Percentiles rank a stretch among this genome's conserved stretches.
Conservation (phyloP, 1,140 invertebrate species). For the Trichogramma pretiosum region DNA sequence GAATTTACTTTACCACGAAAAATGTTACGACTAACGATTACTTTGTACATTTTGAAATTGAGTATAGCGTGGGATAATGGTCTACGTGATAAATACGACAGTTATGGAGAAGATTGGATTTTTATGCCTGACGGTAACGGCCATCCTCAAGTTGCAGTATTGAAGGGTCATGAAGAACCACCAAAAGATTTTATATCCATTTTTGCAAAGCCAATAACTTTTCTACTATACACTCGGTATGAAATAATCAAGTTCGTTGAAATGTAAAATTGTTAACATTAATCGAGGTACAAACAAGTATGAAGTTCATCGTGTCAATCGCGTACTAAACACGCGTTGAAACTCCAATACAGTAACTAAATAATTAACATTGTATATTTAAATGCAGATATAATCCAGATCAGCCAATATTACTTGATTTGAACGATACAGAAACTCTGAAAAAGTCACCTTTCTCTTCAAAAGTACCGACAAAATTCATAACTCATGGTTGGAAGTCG, state of each 20-base stretch:
- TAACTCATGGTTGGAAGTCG: slow-evolving; percentile 69
- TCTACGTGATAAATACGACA: slow-evolving; percentile 35
- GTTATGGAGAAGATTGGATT: slow-evolving; percentile 55
- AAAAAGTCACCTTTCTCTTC: slow-evolving; percentile 47
- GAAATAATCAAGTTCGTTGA: too few species aligned
- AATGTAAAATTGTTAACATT: too few species aligned
- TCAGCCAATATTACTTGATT: slow-evolving; percentile 31
- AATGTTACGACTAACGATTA: too few species aligned
- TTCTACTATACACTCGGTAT: slow-evolving; percentile 40
- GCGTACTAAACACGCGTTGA: too few species aligned
- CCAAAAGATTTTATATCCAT: too few species aligned
- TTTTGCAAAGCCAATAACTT: slow-evolving; percentile 30
- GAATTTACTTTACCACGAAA: too few species aligned
- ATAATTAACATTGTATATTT: too few species aligned
- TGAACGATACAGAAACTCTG: slow-evolving; percentile 32
- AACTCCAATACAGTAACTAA: too few species aligned
- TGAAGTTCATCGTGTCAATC: too few species aligned
- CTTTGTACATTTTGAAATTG: too few species aligned
- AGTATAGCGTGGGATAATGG: slow-evolving; percentile 24
- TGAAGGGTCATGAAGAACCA: slow-evolving; percentile 32
- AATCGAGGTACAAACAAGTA: too few species aligned
- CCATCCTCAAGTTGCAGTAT: slow-evolving; percentile 47
- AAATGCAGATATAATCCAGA: too few species aligned
- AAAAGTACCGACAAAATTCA: slow-evolving; percentile 51
- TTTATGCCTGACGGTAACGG: slow-evolving; percentile 57